Evolutionary conservation across 1,140 invertebrate genomes (phyloP).

Genomic region (Drosophila yakuba): DNA sequence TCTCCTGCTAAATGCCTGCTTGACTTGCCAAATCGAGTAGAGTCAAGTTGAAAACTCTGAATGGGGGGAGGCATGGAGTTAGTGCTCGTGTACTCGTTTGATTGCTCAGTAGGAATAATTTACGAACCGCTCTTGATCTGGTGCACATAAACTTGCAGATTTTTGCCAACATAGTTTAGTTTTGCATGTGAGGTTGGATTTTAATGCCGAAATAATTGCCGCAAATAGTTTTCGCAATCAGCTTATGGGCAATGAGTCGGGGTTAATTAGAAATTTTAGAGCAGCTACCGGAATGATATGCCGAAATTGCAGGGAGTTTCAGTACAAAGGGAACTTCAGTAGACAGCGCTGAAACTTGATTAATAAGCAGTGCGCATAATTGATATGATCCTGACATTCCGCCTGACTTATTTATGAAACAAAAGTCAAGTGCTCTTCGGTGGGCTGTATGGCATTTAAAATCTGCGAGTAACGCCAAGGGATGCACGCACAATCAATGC

Average conservation of each 20-base stretch:
- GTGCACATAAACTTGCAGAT: constrained; percentile 63
- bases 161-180: constrained; percentile 49
- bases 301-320: background rate
- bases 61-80: constrained; percentile 1
- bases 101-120: constrained; percentile 63
- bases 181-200: constrained; percentile 58
- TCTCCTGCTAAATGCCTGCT: constrained; percentile 49
- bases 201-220: constrained; percentile 70
- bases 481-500: constrained; percentile 63
- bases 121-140: constrained; percentile 59
- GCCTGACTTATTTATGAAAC: constrained; percentile 58
- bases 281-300: background rate
- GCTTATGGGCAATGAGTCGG: constrained; percentile 11
- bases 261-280: background rate
- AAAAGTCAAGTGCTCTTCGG: constrained; percentile 65
- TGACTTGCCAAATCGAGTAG: constrained; percentile 42
- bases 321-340: background rate
- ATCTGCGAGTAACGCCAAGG: constrained; percentile 21
- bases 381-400: constrained; percentile 16
- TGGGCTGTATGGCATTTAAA: constrained; percentile 58
- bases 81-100: constrained; percentile 15
- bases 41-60: constrained; percentile 13
- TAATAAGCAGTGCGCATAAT: constrained; percentile 61
- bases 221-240: constrained; percentile 57
- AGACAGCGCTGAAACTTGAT: constrained; percentile 43